Evolutionary conservation across 2,113 vertebrate genomes (phyloP).

Genomic region (Natator depressus): DNA sequence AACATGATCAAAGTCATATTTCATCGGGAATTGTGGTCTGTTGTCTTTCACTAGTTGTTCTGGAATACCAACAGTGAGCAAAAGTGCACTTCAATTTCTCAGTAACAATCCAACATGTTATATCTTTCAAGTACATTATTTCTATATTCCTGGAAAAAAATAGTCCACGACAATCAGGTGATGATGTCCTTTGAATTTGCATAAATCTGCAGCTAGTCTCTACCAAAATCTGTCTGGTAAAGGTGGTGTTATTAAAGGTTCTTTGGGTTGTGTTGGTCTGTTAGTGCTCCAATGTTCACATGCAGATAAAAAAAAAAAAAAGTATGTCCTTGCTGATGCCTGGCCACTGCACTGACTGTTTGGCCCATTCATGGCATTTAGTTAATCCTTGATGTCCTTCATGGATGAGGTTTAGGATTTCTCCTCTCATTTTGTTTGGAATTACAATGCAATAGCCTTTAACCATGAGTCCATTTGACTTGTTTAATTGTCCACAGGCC

Average conservation of each 20-base stretch:
- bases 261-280: background rate
- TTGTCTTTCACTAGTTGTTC: background rate
- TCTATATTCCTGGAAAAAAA: background rate
- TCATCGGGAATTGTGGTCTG: background rate
- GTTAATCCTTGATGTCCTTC: background rate
- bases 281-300: background rate
- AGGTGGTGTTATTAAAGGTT: background rate
- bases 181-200: background rate
- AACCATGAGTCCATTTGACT: background rate
- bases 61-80: background rate
- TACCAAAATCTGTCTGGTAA: background rate
- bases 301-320: background rate
- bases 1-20: background rate
- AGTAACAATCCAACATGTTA: background rate
- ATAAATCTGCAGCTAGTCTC: background rate
- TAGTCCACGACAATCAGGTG: background rate
- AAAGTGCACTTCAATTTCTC: background rate
- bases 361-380: background rate
- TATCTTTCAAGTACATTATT: background rate
- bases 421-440: background rate
- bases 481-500: background rate
- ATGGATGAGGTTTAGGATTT: background rate
- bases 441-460: background rate
- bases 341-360: background rate
- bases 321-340: background rate